Percentiles rank a stretch among this genome's conserved stretches.
These are phyloP conservation scores for Charaxes varanes DNA, from an alignment of 1,140 invertebrate genomes.

Conservation along the genomic window DNA sequence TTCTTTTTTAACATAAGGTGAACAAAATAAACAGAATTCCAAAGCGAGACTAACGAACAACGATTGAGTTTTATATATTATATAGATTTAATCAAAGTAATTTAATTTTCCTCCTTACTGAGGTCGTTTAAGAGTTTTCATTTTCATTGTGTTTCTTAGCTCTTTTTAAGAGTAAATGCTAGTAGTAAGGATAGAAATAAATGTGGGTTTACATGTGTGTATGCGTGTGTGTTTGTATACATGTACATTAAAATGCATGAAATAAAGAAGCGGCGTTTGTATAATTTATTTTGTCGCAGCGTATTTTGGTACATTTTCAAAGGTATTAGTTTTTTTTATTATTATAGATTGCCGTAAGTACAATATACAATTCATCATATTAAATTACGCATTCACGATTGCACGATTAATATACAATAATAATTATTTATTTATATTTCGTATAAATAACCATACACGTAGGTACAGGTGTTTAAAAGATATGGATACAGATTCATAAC, in stretches of 20 bases:
- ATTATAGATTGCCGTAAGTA: conserved; percentile 28
- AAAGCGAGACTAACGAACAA: no score
- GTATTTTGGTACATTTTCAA: conserved; percentile 70
- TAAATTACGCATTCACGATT: conserved; percentile 58
- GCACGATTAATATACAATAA: conserved; percentile 50
- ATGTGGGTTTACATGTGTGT: no score
- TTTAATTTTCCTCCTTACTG: no score
- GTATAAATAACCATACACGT: conserved; percentile 57
- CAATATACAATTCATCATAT: conserved; percentile 61
- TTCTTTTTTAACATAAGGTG: no score
- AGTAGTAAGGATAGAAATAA: no score
- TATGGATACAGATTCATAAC: conserved; percentile 65
- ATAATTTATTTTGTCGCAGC: conserved; percentile 68
- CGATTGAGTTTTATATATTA: no score
- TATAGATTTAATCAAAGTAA: no score
- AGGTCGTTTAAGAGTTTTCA: no score
- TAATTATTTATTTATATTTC: conserved; percentile 54
- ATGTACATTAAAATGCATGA: conserved; percentile 39
- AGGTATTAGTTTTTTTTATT: conserved; percentile 58
- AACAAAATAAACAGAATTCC: no score
- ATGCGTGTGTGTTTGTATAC: no score
- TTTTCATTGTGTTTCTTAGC: no score
- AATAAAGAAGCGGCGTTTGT: conserved; percentile 71
- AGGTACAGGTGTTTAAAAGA: conserved; percentile 52
- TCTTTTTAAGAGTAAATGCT: no score